Evolutionary conservation across 2,113 vertebrate genomes (phyloP).

Genomic region (Ascaphus truei): DNA sequence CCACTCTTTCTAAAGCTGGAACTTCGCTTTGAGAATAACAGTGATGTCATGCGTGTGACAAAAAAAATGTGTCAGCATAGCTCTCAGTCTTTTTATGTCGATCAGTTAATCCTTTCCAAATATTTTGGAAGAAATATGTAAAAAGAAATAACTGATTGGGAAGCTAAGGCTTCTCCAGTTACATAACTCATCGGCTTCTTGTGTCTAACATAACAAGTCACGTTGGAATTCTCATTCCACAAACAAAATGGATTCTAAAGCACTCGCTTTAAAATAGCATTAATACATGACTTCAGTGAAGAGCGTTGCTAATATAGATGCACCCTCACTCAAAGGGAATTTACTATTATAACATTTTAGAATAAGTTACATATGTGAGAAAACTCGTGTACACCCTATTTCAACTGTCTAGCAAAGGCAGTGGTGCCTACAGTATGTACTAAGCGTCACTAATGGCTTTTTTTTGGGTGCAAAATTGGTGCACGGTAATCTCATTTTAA

Average conservation of each 20-base stretch:
- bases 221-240: conserved; percentile 1
- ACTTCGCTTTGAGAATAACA: neutral
- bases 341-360: too few species aligned
- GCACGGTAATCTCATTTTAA: too few species aligned
- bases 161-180: neutral
- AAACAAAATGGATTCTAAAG: neutral
- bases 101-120: neutral
- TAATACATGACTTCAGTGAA: neutral
- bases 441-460: too few species aligned
- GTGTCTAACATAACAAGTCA: neutral
- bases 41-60: neutral
- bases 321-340: neutral
- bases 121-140: neutral
- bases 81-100: neutral
- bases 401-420: too few species aligned
- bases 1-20: neutral
- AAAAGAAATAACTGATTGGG: neutral
- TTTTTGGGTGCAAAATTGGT: too few species aligned
- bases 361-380: too few species aligned
- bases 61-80: neutral
- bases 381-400: too few species aligned
- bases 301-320: neutral
- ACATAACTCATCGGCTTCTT: neutral
- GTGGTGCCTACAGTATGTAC: too few species aligned
- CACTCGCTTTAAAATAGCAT: neutral